These are phyloP conservation scores for Gymnoscelis rufifasciata DNA, from an alignment of 2,888 invertebrate species.

Conservation along the genomic window DNA sequence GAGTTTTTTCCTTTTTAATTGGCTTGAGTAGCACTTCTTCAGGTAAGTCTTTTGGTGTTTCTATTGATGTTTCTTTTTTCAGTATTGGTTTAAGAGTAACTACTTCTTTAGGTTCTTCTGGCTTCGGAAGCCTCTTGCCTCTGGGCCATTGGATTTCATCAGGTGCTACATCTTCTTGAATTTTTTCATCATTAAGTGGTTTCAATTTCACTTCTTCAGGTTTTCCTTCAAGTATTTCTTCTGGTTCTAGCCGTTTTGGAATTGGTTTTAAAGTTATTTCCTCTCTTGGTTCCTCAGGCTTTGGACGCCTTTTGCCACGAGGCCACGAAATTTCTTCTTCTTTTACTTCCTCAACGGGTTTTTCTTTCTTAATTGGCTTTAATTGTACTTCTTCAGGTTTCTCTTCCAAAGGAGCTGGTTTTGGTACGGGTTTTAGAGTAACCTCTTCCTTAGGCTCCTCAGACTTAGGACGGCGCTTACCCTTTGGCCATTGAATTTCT, in stretches of 20 bases:
- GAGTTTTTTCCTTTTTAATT: conserved; percentile 39
- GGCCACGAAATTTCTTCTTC: conserved; percentile 1
- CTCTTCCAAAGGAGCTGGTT: conserved; percentile 27
- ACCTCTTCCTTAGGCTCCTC: conserved; percentile 40
- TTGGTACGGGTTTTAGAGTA: conserved; percentile 45
- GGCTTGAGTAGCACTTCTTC: conserved; percentile 4
- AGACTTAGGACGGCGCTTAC: conserved; percentile 34
- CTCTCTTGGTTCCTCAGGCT: conserved; percentile 6
- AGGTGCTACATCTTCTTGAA: background rate
- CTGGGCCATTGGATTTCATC: conserved; percentile 5
- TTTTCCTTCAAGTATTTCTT: conserved; percentile 16
- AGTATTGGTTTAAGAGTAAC: conserved; percentile 1
- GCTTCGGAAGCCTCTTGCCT: conserved; percentile 4
- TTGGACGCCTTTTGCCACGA: conserved; percentile 3
- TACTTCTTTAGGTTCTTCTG: conserved; percentile 8
- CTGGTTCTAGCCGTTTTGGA: background rate
- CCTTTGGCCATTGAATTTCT: conserved; percentile 26
- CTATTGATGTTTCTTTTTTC: conserved; percentile 1
- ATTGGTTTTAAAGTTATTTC: conserved; percentile 7
- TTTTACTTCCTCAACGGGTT: background rate
- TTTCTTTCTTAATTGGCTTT: background rate
- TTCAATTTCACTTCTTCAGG: conserved; percentile 42
- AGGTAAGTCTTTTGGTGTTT: conserved; percentile 23
- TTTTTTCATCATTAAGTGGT: conserved; percentile 32
- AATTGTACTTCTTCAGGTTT: background rate